These are phyloP conservation scores for Hydrolagus colliei DNA, from an alignment of 2,797 vertebrate species.

Conservation along the genomic window DNA sequence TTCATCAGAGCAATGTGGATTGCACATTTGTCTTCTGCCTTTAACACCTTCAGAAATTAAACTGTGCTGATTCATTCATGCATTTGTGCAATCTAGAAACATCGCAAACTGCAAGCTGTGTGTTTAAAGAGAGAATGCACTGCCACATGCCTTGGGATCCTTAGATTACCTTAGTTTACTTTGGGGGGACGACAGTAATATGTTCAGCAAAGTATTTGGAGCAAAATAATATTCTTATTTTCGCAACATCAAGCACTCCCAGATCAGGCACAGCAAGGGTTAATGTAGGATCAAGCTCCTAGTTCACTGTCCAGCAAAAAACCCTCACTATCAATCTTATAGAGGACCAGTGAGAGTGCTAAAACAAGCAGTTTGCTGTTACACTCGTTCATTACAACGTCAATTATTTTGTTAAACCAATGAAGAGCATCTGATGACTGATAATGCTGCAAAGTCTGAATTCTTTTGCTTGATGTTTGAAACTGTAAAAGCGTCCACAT, in stretches of 20 bases:
- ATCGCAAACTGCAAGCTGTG: neutral
- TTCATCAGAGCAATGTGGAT: slow-evolving; percentile 18
- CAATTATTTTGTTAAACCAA: neutral
- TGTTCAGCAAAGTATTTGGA: neutral
- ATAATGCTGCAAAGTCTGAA: neutral
- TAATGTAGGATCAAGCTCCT: neutral
- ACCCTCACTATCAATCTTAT: neutral
- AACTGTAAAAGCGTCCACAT: neutral
- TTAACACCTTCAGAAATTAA: slow-evolving; percentile 2
- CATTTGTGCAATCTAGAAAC: neutral
- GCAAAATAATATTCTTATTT: neutral
- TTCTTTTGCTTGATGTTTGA: neutral
- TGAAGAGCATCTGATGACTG: neutral
- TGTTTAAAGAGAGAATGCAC: neutral
- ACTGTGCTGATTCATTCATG: neutral
- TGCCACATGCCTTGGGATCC: neutral
- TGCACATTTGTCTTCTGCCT: neutral
- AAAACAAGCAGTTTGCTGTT: neutral
- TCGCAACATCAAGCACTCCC: neutral
- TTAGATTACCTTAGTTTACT: neutral
- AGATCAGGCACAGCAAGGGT: neutral
- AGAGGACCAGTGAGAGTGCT: neutral
- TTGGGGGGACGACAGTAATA: neutral
- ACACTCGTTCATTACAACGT: neutral
- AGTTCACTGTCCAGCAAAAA: neutral